These are phyloP conservation scores for Lasius fuliginosus DNA, from an alignment of 2,888 invertebrate species.

Conservation along the genomic window DNA sequence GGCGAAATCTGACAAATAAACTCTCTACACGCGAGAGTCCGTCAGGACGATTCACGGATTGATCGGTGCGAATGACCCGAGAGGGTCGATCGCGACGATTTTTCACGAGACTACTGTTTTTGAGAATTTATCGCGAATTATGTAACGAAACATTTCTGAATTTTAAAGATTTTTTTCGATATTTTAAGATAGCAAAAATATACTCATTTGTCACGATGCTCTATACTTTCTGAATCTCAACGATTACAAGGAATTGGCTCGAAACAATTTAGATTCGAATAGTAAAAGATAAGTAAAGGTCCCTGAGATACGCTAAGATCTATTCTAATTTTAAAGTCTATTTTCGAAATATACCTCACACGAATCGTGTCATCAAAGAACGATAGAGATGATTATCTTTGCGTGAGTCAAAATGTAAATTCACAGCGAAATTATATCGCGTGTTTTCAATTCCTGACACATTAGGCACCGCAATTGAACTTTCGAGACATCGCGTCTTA, in stretches of 20 bases:
- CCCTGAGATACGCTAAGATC: not conserved
- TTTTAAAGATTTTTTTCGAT: not conserved
- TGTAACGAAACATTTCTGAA: not conserved
- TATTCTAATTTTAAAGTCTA: not conserved
- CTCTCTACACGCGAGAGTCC: constrained; percentile 64
- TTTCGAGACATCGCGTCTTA: not conserved
- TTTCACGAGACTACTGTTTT: not conserved
- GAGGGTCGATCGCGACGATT: not conserved
- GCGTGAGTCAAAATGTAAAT: not conserved
- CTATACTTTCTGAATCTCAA: not conserved
- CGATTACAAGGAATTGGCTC: not conserved
- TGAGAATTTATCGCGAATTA: not conserved
- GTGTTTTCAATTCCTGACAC: not conserved
- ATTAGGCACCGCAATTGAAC: constrained; percentile 2
- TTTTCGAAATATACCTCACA: not conserved
- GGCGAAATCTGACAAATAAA: constrained; percentile 49
- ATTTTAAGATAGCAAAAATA: not conserved
- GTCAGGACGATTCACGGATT: not conserved
- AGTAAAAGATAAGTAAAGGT: not conserved
- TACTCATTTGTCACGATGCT: not conserved
- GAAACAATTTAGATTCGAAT: not conserved
- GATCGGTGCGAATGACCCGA: constrained; percentile 6
- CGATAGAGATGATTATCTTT: not conserved
- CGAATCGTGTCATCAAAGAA: not conserved
- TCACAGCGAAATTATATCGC: not conserved